Percentiles rank a stretch among this genome's conserved stretches.
Evolutionary conservation across 2,113 vertebrate species (phyloP).

Genomic region (Vidua macroura): DNA sequence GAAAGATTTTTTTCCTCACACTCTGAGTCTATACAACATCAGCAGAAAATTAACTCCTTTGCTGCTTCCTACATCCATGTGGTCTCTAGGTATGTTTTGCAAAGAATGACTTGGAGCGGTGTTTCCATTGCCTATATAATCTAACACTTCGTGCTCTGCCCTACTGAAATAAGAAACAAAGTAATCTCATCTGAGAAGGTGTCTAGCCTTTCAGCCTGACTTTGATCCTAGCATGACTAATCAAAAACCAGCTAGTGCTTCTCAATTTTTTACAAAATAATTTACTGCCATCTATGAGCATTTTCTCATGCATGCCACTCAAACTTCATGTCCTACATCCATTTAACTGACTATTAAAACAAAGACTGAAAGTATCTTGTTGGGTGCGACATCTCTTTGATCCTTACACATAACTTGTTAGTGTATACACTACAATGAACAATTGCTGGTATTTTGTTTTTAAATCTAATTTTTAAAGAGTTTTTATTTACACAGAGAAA

Average conservation of each 20-base stretch:
- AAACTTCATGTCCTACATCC: not conserved
- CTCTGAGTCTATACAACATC: not conserved
- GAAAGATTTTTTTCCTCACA: not conserved
- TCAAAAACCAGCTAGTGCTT: not conserved
- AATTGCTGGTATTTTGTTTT: not conserved
- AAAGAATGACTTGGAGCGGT: not conserved
- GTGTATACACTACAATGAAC: not conserved
- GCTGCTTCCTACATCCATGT: not conserved
- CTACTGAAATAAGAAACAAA: not conserved
- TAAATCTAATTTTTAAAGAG: not conserved
- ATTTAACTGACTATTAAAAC: not conserved
- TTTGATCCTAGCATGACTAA: not conserved
- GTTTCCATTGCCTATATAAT: not conserved
- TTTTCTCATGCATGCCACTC: not conserved
- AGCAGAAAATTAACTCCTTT: not conserved
- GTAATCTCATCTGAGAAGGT: not conserved
- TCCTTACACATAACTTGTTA: not conserved
- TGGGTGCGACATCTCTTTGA: not conserved
- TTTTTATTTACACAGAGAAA: not conserved
- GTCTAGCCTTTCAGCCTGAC: not conserved
- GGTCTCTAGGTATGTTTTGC: not conserved
- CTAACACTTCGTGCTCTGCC: not conserved
- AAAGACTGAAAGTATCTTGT: not conserved
- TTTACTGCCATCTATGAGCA: not conserved
- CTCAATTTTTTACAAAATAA: conserved; percentile 5